These are phyloP conservation scores for Subacronicta megacephala DNA, from an alignment of 2,888 invertebrate genomes.

Conservation along the genomic window DNA sequence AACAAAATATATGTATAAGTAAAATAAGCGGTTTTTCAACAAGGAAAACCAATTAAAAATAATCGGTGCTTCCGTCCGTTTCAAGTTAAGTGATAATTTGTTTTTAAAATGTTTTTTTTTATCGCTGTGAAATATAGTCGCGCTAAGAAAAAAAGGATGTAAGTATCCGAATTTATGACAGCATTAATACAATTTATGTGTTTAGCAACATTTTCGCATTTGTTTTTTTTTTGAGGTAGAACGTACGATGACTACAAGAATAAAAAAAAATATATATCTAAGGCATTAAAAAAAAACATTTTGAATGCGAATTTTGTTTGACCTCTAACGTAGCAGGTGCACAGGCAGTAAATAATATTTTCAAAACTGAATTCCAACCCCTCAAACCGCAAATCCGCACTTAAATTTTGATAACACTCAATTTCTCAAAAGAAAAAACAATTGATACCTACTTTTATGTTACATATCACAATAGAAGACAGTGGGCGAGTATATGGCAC, in stretches of 20 bases:
- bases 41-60: slow-evolving; percentile 35
- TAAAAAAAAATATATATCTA: no score
- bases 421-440: not conserved
- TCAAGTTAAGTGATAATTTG: slow-evolving; percentile 5
- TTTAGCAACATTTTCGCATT: no score
- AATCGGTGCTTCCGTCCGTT: slow-evolving; percentile 25
- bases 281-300: no score
- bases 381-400: no score
- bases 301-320: no score
- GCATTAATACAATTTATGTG: not conserved
- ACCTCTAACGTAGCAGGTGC: no score
- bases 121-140: not conserved
- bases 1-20: slow-evolving; percentile 11
- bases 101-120: not conserved
- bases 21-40: slow-evolving; percentile 11
- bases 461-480: slow-evolving; percentile 6
- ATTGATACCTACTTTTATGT: not conserved
- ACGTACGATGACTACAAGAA: no score
- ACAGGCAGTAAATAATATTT: no score
- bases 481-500: slow-evolving; percentile 29
- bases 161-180: not conserved
- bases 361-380: no score
- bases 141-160: not conserved
- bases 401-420: no score
- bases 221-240: no score